These are phyloP conservation scores for Salticus scenicus DNA, from an alignment of 2,888 invertebrate species.

Conservation along the genomic window DNA sequence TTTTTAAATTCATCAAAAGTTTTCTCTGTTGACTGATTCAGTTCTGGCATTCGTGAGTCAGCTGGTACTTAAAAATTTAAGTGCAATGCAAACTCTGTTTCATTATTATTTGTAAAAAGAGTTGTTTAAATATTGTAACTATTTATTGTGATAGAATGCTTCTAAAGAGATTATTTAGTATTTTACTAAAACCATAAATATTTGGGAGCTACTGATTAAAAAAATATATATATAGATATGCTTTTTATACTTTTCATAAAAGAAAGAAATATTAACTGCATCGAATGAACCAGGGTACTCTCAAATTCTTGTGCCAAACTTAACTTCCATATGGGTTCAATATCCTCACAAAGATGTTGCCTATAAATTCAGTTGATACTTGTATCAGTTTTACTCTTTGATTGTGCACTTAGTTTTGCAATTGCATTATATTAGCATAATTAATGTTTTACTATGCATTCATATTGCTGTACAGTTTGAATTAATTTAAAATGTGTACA, in stretches of 20 bases:
- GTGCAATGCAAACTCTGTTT: too few relatives aligned
- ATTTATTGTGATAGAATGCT: too few relatives aligned
- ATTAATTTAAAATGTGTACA: conserved; percentile 63
- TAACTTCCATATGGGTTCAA: conserved; percentile 21
- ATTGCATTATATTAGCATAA: conserved; percentile 31
- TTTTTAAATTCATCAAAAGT: too few relatives aligned
- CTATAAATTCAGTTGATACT: conserved; percentile 35
- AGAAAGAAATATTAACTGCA: conserved; percentile 28
- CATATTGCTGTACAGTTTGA: conserved; percentile 59
- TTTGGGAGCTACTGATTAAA: neutral
- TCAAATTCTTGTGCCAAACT: conserved; percentile 55
- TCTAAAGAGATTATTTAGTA: too few relatives aligned
- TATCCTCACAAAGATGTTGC: conserved; percentile 3
- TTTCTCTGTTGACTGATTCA: too few relatives aligned
- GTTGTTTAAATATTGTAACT: too few relatives aligned
- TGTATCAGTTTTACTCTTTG: conserved; percentile 25
- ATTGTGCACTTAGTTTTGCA: conserved; percentile 44
- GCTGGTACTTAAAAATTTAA: too few relatives aligned
- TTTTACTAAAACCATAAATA: too few relatives aligned
- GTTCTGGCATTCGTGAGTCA: too few relatives aligned
- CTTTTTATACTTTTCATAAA: conserved; percentile 13
- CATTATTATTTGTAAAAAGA: too few relatives aligned
- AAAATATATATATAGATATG: neutral
- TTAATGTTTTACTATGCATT: conserved; percentile 42
- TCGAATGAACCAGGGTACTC: conserved; percentile 39